These are phyloP conservation scores for Pachyrhynchus sulphureomaculatus DNA, from an alignment of 1,140 invertebrate species.

Conservation along the genomic window DNA sequence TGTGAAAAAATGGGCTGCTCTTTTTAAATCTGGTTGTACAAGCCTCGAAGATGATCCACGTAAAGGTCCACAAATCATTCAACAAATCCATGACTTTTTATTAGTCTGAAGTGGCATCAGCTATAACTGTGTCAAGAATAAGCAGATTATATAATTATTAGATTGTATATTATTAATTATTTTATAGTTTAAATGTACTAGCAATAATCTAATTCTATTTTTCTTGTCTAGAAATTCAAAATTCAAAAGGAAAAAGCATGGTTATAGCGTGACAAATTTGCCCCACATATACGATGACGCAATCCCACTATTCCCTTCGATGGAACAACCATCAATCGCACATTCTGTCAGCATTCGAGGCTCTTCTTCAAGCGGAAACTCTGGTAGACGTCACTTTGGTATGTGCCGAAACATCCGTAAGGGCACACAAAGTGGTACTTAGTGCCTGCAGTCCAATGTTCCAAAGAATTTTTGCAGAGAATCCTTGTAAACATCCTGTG, in stretches of 20 bases:
- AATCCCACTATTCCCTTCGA: conserved; percentile 85
- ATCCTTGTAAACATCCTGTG: conserved; percentile 91
- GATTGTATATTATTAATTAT: too few relatives aligned
- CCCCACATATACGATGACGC: conserved; percentile 53
- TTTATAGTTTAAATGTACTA: too few relatives aligned
- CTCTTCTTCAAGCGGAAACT: conserved; percentile 77
- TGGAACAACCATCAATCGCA: conserved; percentile 92
- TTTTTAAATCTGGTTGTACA: too few relatives aligned
- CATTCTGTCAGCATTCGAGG: conserved; percentile 82
- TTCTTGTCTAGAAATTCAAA: conserved; percentile 43
- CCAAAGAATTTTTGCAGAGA: conserved; percentile 83
- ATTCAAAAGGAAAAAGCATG: conserved; percentile 38
- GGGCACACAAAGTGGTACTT: conserved; percentile 87
- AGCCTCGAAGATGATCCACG: too few relatives aligned
- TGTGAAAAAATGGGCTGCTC: too few relatives aligned
- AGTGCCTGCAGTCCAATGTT: conserved; percentile 91
- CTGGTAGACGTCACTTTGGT: conserved; percentile 88
- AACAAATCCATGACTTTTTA: too few relatives aligned
- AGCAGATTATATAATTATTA: too few relatives aligned
- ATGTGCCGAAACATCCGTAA: conserved; percentile 77
- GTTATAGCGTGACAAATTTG: conserved; percentile 3
- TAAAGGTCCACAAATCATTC: too few relatives aligned
- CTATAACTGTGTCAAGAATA: too few relatives aligned
- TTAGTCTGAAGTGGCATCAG: too few relatives aligned
- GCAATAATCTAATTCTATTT: not conserved